Base-by-base conservation (phyloP, 2,797 vertebrate genomes). In the Chiloscyllium punctatum region DNA sequence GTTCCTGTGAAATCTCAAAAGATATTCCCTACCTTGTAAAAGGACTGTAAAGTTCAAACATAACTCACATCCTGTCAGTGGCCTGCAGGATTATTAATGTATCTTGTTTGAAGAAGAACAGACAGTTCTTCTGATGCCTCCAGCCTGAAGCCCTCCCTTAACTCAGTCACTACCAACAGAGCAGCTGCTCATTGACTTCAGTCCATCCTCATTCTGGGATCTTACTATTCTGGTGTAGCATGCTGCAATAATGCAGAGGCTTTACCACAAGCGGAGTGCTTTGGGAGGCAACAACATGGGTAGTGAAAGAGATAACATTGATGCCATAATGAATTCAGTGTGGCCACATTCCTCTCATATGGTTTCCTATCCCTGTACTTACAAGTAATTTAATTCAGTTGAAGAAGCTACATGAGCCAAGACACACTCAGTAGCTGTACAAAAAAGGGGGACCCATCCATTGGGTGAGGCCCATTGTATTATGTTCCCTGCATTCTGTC, bases 51-150 rank as follows among this genome's bases (percentile, higher is more conserved):
- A 92, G 88, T 66, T 66, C 7, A 62, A 91, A 92, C 62, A 69
- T 69, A 92, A 92, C 62, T 68, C 62, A 69, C 4, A n/a, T 69
- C 62, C 37, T 25, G 62, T 68, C 90, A 42, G 90, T 37, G n/a
- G 25, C 57, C 37, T 91, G 88, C 18, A 66, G 68, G 90, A n/a
- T 25, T 8, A 68, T 37, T 68, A 68, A 42, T 92, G n/a, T 37
- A 68, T 92, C 62, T 69, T 68, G n/a, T 57, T 66, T 92, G 90
- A 92, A 68, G n/a, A 69, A 68, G 90, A 92, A n/a, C 90, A 92
- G 25, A 23, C 90, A 68, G 30, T 42, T 25, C n/a, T 42, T 37
- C 90, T 13, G n/a, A 8, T 69, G 33, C 16, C 37, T n/a, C 82
- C 18, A 48, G 82, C 82, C 16, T 4, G 21, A 68, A 66, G n/a